phyloP scores from a whole-genome alignment of 2,888 invertebrate species.

The Polymixis lichenea region DNA sequence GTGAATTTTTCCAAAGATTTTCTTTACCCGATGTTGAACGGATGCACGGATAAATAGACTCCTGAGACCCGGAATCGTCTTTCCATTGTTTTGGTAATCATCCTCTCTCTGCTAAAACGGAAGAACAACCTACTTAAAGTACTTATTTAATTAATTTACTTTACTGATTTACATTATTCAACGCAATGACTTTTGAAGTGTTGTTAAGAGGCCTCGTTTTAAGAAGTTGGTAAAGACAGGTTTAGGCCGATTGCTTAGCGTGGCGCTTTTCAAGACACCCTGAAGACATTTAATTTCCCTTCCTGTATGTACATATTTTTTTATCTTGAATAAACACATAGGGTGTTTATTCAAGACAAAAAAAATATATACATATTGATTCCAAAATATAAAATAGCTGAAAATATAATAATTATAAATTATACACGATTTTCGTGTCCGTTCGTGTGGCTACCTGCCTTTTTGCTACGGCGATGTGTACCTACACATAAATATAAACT shows the following conservation, averaged over 20 bases:
- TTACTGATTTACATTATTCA: constrained; percentile 50
- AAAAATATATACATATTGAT: too few species aligned
- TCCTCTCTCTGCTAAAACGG: not conserved
- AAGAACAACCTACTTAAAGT: constrained; percentile 43
- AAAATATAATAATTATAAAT: too few species aligned
- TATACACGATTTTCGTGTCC: too few species aligned
- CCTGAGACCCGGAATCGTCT: not conserved
- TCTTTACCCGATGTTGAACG: not conserved
- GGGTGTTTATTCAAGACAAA: too few species aligned
- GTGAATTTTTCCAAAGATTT: constrained; percentile 1
- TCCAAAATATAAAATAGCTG: not conserved
- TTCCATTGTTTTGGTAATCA: constrained; percentile 24
- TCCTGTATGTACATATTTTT: too few species aligned
- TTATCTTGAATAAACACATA: too few species aligned
- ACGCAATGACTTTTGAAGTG: constrained; percentile 42
- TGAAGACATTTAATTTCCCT: not conserved
- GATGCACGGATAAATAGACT: not conserved
- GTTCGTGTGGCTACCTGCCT: too few species aligned
- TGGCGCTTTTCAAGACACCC: not conserved
- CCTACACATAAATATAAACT: too few species aligned
- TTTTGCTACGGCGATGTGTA: too few species aligned
- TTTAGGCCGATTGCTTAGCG: not conserved
- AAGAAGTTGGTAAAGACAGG: not conserved
- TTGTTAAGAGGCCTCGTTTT: constrained; percentile 28
- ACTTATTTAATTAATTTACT: constrained; percentile 57